Conservation (phyloP, 2,797 vertebrate genomes). For the Dicrostonyx torquatus region DNA sequence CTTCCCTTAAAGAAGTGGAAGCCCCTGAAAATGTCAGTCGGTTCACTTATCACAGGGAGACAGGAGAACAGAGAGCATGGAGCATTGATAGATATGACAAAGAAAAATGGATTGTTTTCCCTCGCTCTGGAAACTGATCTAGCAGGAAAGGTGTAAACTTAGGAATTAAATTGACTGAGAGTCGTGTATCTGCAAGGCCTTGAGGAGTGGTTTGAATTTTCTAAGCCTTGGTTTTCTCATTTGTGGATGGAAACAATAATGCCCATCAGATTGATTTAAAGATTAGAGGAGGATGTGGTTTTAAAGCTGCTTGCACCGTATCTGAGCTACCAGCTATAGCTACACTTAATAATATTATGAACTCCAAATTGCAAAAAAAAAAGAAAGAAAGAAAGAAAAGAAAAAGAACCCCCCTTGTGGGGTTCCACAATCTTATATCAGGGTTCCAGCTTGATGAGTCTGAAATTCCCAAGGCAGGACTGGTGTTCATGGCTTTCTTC, state of each 20-base stretch:
- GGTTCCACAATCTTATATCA: not conserved
- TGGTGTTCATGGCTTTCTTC: conserved; percentile 57
- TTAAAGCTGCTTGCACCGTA: not conserved
- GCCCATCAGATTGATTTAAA: not conserved
- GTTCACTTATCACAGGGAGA: not conserved
- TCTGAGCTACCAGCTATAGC: not conserved
- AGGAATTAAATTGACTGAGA: conserved; percentile 15
- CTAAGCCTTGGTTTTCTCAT: conserved; percentile 4
- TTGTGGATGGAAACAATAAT: not conserved
- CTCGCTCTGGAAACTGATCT: not conserved
- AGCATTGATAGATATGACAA: not conserved
- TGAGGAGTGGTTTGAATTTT: conserved; percentile 10
- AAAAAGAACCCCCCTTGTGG: not conserved
- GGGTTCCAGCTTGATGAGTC: not conserved
- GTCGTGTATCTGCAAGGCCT: not conserved
- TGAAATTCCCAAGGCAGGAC: conserved; percentile 20
- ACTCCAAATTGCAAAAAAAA: not conserved
- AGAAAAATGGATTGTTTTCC: not conserved
- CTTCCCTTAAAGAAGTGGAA: conserved; percentile 11
- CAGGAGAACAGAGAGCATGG: not conserved
- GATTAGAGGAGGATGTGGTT: conserved; percentile 38
- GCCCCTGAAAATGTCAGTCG: not conserved
- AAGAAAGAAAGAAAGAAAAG: no score
- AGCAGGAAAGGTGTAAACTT: not conserved
- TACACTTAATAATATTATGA: not conserved